phyloP scores from a whole-genome alignment of 2,113 vertebrate species.

The Danionella cerebrum region DNA sequence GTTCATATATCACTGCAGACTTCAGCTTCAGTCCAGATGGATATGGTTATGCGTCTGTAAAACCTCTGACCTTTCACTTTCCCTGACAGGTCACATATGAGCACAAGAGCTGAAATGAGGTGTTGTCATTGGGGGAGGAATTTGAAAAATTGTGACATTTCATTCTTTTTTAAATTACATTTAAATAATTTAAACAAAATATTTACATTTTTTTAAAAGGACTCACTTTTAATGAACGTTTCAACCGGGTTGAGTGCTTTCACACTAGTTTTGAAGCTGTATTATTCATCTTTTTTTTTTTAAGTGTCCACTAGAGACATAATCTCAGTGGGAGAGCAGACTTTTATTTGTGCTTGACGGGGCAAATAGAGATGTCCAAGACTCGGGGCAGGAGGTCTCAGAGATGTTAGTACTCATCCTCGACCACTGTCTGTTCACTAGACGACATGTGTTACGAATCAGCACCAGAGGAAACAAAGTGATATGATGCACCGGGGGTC shows the following conservation, averaged over 20 bases:
- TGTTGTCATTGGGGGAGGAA: not conserved
- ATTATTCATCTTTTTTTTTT: not conserved
- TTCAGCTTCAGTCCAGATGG: not conserved
- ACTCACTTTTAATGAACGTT: not conserved
- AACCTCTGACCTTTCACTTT: slow-evolving; percentile 16
- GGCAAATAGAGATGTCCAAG: slow-evolving; percentile 22
- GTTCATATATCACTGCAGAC: slow-evolving; percentile 1
- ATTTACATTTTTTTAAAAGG: not conserved
- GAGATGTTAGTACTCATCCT: not conserved
- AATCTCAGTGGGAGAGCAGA: not conserved
- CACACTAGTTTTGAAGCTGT: not conserved
- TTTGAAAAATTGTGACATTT: not conserved
- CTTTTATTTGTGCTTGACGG: slow-evolving; percentile 18
- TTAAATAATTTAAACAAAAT: no score
- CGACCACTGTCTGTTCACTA: not conserved
- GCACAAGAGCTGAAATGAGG: not conserved
- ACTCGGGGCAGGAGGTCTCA: not conserved
- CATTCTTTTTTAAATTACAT: no score
- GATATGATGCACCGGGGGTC: slow-evolving; percentile 4
- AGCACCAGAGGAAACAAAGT: slow-evolving; percentile 9
- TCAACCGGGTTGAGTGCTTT: not conserved
- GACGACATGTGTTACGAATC: slow-evolving; percentile 24
- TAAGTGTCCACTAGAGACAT: not conserved
- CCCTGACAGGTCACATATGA: slow-evolving; percentile 5
- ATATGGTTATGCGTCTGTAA: not conserved